Conservation (phyloP, 1,140 invertebrate genomes). For the Monochamus saltuarius region DNA sequence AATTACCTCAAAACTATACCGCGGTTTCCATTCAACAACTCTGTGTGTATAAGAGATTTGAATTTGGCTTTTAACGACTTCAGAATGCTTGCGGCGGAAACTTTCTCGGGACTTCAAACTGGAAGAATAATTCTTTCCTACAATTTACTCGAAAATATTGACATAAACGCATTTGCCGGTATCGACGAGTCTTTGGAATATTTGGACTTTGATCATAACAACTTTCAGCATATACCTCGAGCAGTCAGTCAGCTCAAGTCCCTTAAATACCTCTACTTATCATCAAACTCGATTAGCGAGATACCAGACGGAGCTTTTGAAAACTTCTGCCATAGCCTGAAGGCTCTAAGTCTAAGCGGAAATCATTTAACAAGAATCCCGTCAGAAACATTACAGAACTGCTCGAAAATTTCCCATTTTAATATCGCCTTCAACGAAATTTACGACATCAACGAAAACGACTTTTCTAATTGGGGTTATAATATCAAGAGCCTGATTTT, state of each 20-base stretch:
- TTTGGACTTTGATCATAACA: conserved; percentile 80
- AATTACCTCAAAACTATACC: conserved; percentile 69
- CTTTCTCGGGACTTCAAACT: conserved; percentile 68
- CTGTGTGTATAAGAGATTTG: conserved; percentile 73
- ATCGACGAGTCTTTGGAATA: conserved; percentile 74
- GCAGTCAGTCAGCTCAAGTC: conserved; percentile 66
- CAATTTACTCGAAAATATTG: conserved; percentile 69
- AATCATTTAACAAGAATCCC: conserved; percentile 77
- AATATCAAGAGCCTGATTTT: conserved; percentile 80
- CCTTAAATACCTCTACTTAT: conserved; percentile 79
- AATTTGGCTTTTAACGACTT: conserved; percentile 80
- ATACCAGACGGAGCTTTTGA: conserved; percentile 60
- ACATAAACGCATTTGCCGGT: conserved; percentile 70
- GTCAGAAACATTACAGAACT: conserved; percentile 63
- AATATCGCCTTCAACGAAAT: conserved; percentile 88
- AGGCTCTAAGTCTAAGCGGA: conserved; percentile 76
- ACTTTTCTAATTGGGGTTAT: conserved; percentile 77
- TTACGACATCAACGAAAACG: conserved; percentile 67
- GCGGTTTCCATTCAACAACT: conserved; percentile 64
- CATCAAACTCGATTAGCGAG: conserved; percentile 72
- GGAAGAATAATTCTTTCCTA: conserved; percentile 76
- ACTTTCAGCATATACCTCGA: conserved; percentile 65
- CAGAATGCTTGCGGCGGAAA: conserved; percentile 60
- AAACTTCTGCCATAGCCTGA: conserved; percentile 62
- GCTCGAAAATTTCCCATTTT: conserved; percentile 73